Evolutionary conservation across 2,797 vertebrate genomes (phyloP).

Genomic region (Phyllotis vaccarum): DNA sequence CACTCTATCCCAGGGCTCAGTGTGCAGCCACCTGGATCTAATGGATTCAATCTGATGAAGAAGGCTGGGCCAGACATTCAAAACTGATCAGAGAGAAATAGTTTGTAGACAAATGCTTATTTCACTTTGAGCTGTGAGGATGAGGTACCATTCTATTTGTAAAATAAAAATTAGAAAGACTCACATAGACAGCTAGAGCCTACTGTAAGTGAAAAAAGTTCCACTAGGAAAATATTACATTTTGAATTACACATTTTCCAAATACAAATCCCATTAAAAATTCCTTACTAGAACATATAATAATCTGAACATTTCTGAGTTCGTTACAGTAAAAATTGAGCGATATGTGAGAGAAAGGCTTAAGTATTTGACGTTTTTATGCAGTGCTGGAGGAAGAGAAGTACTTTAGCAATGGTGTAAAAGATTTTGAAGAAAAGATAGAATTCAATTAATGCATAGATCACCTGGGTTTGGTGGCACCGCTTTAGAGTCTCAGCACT

Average conservation of each 20-base stretch:
- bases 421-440: constrained; percentile 54
- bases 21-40: background rate
- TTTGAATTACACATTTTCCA: constrained; percentile 34
- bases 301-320: constrained; percentile 49
- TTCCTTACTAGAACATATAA: constrained; percentile 2
- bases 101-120: constrained; percentile 14
- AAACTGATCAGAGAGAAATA: background rate
- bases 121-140: background rate
- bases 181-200: background rate
- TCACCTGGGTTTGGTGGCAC: background rate
- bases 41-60: constrained; percentile 25
- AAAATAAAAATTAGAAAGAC: background rate
- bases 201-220: constrained; percentile 4
- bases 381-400: background rate
- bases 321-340: constrained; percentile 36
- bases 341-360: background rate
- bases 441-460: constrained; percentile 53
- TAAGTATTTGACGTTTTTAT: background rate
- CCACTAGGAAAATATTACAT: constrained; percentile 41
- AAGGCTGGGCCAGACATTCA: background rate
- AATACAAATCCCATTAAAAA: constrained; percentile 48
- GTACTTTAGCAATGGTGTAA: background rate
- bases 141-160: constrained; percentile 47
- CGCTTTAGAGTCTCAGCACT: background rate
- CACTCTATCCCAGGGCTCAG: background rate